These are phyloP conservation scores for Semaprochilodus insignis DNA, from an alignment of 2,797 vertebrate genomes.

Conservation along the genomic window DNA sequence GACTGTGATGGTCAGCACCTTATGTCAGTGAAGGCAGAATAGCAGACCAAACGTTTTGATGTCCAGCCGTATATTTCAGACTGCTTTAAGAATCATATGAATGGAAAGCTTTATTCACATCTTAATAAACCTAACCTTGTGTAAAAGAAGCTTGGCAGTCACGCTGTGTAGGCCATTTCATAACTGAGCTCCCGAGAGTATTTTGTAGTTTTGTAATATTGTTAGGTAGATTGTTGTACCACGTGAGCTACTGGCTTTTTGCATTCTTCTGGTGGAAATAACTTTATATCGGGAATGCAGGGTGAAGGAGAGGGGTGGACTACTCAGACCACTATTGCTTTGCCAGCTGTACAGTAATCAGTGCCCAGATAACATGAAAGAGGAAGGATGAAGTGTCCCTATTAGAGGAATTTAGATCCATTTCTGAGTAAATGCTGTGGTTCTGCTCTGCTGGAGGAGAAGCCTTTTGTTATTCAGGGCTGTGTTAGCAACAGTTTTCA, in stretches of 20 bases:
- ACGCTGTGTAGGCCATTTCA: constrained; percentile 15
- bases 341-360: constrained; percentile 18
- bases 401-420: constrained; percentile 21
- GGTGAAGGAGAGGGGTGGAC: background rate
- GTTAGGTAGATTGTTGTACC: background rate
- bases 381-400: background rate
- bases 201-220: constrained; percentile 5
- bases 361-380: constrained; percentile 7
- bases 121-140: constrained; percentile 24
- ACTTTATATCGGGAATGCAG: constrained; percentile 16
- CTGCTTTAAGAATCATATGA: constrained; percentile 41
- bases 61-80: constrained; percentile 13
- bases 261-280: background rate
- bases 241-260: background rate
- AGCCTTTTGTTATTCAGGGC: constrained; percentile 14
- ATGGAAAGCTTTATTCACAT: constrained; percentile 30
- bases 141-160: constrained; percentile 1
- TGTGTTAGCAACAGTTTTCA: constrained; percentile 29
- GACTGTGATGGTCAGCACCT: constrained; percentile 32
- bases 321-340: constrained; percentile 7
- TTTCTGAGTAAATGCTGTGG: constrained; percentile 8
- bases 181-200: background rate
- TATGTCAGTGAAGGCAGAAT: constrained; percentile 46
- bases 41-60: constrained; percentile 31
- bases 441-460: constrained; percentile 18